Percentiles rank a stretch among this genome's conserved stretches.
phyloP scores from a whole-genome alignment of 2,797 vertebrate genomes.

The Sebastes trivittatus region DNA sequence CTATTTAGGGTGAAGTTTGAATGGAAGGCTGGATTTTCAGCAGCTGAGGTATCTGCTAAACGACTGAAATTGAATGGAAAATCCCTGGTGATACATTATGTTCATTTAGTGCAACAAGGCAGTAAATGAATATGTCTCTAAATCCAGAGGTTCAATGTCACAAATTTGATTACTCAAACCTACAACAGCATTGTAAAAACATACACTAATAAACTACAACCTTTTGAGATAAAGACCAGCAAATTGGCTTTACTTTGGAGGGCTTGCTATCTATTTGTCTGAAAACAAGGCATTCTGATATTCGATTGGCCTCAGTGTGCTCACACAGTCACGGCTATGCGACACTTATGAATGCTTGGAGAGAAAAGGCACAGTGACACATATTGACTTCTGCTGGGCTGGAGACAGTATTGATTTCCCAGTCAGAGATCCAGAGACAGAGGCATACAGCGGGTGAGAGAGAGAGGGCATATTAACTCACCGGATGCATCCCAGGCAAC shows the following conservation, averaged over 20 bases:
- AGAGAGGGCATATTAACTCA: conserved; percentile 48
- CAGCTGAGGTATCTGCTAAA: neutral
- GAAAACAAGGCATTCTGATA: neutral
- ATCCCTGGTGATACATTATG: conserved; percentile 4
- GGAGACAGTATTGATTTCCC: conserved; percentile 72
- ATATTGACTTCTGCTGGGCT: conserved; percentile 73
- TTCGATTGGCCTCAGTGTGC: conserved; percentile 11
- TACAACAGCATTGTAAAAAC: neutral
- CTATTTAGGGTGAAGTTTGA: neutral
- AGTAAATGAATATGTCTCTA: neutral
- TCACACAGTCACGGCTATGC: conserved; percentile 28
- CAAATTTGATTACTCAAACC: neutral
- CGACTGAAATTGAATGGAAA: neutral
- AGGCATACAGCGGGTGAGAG: conserved; percentile 19
- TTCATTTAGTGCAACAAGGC: conserved; percentile 6
- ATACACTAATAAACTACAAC: neutral
- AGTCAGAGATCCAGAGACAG: conserved; percentile 66
- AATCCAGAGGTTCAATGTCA: neutral
- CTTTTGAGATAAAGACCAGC: conserved; percentile 5
- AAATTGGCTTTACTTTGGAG: neutral
- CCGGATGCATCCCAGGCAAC: conserved; percentile 15
- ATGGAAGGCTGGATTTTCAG: neutral
- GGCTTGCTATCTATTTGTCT: conserved; percentile 1
- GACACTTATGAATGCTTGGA: conserved; percentile 60
- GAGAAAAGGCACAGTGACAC: conserved; percentile 68